Evolutionary conservation across 2,888 invertebrate species (phyloP).

Genomic region (Protonemura montana): DNA sequence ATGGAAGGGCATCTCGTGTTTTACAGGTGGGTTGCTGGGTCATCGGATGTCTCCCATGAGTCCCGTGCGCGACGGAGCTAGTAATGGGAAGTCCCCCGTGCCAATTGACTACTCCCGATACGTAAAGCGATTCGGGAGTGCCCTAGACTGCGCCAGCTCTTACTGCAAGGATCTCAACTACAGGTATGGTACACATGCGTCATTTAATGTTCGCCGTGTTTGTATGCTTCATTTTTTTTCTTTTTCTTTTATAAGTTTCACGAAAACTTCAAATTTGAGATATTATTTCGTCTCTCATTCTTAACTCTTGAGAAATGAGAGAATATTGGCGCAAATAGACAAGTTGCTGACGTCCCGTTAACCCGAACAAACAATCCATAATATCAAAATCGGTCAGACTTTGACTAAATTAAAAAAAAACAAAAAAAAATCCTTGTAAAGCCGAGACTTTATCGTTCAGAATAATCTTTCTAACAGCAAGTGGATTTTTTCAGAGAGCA

Average conservation of each 20-base stretch:
- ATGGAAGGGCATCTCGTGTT: no score
- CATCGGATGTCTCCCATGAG: constrained; percentile 47
- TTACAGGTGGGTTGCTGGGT: constrained; percentile 44
- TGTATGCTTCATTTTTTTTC: no score
- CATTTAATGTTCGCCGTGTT: no score
- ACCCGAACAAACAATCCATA: no score
- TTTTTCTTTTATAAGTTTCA: no score
- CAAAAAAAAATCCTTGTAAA: background rate
- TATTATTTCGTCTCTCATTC: no score
- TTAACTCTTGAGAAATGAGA: no score
- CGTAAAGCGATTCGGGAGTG: constrained; percentile 83
- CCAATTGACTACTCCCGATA: constrained; percentile 87
- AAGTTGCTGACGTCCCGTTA: no score
- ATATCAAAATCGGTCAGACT: background rate
- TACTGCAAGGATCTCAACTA: constrained; percentile 90
- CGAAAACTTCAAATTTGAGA: no score
- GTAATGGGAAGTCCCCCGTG: constrained; percentile 55
- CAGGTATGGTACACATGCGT: constrained; percentile 59
- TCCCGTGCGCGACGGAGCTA: constrained; percentile 44
- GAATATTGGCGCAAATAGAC: no score
- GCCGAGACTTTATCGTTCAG: background rate
- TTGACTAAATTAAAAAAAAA: background rate
- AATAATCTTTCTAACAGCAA: background rate
- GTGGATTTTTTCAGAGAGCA: constrained; percentile 73
- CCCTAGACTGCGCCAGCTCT: constrained; percentile 82